Conservation (phyloP, 2,888 invertebrate species). For the Branchipolynoe longqiensis region DNA sequence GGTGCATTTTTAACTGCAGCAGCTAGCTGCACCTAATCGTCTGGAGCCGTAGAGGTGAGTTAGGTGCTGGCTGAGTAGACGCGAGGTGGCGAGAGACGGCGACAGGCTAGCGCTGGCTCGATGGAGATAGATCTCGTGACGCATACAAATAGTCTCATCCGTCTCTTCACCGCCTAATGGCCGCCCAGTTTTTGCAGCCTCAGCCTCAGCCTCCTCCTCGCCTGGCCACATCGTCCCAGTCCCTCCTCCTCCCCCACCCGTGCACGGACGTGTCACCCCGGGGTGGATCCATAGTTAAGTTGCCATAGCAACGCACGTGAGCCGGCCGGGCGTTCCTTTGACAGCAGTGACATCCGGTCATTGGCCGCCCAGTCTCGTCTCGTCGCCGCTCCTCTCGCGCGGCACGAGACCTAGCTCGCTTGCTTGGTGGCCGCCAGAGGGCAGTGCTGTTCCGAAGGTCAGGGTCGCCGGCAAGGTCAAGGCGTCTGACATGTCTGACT, state of each 20-base stretch:
- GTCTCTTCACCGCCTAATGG: no score
- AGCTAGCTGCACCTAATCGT: no score
- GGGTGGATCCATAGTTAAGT: conserved; percentile 20
- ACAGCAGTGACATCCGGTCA: conserved; percentile 22
- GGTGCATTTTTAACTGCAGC: no score
- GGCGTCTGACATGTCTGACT: no score
- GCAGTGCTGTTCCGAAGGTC: neutral
- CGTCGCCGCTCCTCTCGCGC: conserved; percentile 2
- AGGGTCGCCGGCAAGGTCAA: neutral
- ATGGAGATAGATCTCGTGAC: no score
- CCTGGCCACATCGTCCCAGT: neutral
- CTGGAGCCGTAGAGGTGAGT: no score
- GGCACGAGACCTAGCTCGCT: conserved; percentile 5
- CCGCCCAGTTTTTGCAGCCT: neutral
- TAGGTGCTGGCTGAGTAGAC: no score
- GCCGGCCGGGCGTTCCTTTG: neutral
- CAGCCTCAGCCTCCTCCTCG: neutral
- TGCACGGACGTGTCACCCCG: conserved; percentile 4
- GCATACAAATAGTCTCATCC: no score
- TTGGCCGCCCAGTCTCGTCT: neutral
- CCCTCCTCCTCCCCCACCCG: neutral
- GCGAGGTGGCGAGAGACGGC: no score
- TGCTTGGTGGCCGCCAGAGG: neutral
- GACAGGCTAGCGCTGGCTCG: no score
- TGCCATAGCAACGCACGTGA: conserved; percentile 15